These are phyloP conservation scores for Callaeas wilsoni DNA, from an alignment of 2,113 vertebrate species.

Conservation along the genomic window DNA sequence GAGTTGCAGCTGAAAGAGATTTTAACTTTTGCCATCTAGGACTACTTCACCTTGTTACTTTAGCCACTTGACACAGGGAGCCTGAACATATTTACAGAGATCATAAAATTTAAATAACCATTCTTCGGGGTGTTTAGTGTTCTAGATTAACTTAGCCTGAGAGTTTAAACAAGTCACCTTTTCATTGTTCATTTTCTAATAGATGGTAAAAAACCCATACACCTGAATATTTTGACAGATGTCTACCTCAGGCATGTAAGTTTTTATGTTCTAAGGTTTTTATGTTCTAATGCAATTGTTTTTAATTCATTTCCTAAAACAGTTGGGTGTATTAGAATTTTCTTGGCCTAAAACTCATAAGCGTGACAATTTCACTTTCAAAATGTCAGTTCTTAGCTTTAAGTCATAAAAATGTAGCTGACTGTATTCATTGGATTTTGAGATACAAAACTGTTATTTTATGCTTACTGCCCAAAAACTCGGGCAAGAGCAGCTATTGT, in stretches of 20 bases:
- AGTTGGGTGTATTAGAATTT: background rate
- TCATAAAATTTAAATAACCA: background rate
- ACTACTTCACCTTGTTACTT: background rate
- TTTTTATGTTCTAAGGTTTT: background rate
- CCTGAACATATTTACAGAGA: background rate
- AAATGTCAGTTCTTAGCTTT: background rate
- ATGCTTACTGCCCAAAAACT: background rate
- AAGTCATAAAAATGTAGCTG: background rate
- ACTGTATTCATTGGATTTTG: background rate
- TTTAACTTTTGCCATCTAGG: background rate
- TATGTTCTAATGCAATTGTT: background rate
- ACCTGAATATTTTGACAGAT: background rate
- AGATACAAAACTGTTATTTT: background rate
- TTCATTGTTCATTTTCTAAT: background rate
- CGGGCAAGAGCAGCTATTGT: background rate
- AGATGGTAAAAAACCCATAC: rapidly evolving
- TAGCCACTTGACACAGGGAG: background rate
- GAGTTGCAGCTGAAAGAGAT: background rate
- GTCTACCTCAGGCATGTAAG: background rate
- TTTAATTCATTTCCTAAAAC: background rate
- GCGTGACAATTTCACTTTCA: background rate
- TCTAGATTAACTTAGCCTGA: background rate
- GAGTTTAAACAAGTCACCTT: background rate
- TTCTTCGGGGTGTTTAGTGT: background rate
- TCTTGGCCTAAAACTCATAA: background rate